A percentile compares a stretch with the other conserved stretches of the same genome.
Conservation (phyloP, 2,888 invertebrate species). For the Nomada lathburiana region DNA sequence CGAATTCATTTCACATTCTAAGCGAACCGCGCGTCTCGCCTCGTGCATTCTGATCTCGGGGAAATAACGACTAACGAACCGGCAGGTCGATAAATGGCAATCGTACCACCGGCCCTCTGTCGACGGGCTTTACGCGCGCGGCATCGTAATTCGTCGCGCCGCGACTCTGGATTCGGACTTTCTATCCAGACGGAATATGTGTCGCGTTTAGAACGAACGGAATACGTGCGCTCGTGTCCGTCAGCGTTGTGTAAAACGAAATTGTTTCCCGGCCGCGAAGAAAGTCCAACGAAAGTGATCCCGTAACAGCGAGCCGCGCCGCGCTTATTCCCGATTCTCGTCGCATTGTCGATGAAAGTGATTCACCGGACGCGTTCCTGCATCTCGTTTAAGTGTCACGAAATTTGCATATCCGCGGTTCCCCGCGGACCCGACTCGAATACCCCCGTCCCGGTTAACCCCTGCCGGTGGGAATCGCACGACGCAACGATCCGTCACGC, state of each 20-base stretch:
- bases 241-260: constrained; percentile 32
- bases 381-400: constrained; percentile 57
- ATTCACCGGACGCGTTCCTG: constrained; percentile 65
- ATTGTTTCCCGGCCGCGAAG: constrained; percentile 62
- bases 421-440: constrained; percentile 10
- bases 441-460: constrained; percentile 15
- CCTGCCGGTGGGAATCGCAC: constrained; percentile 31
- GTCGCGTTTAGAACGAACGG: constrained; percentile 31
- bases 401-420: constrained; percentile 60
- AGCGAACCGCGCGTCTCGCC: constrained; percentile 30
- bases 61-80: constrained; percentile 63
- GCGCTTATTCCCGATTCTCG: constrained; percentile 67
- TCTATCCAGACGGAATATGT: constrained; percentile 64
- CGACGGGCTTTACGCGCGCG: constrained; percentile 57
- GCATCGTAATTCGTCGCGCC: constrained; percentile 61
- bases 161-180: constrained; percentile 71
- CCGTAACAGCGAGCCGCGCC: constrained; percentile 52
- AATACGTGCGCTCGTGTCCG: not conserved
- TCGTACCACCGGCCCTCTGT: constrained; percentile 42
- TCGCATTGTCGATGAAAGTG: constrained; percentile 72
- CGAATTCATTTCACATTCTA: constrained; percentile 65
- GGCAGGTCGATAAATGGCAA: constrained; percentile 62
- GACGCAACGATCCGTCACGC: constrained; percentile 44
- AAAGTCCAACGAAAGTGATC: constrained; percentile 79
- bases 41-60: constrained; percentile 66